Evolutionary conservation across 1,140 invertebrate species (phyloP).

Genomic region (Bradysia coprophila): DNA sequence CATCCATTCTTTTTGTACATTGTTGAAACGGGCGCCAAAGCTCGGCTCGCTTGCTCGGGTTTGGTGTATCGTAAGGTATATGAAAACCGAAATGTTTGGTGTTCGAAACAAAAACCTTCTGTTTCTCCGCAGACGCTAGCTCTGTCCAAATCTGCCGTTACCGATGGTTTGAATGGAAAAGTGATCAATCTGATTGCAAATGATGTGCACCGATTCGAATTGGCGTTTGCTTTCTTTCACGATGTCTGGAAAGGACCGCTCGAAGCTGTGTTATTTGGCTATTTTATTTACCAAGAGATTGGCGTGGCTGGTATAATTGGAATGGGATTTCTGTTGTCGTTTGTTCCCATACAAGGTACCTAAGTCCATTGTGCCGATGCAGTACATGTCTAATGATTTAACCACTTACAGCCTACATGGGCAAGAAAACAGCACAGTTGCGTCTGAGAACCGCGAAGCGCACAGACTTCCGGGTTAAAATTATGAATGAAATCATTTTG

Average conservation of each 20-base stretch:
- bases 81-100: conserved; percentile 51
- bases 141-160: conserved; percentile 44
- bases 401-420: not conserved
- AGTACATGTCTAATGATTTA: not conserved
- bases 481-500: conserved; percentile 69
- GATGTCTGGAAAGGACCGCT: conserved; percentile 55
- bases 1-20: conserved; percentile 64
- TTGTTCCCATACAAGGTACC: conserved; percentile 68
- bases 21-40: conserved; percentile 49
- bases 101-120: conserved; percentile 70
- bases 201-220: conserved; percentile 55
- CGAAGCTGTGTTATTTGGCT: conserved; percentile 54
- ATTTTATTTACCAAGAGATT: conserved; percentile 55
- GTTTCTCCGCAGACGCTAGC: conserved; percentile 59
- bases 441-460: conserved; percentile 40
- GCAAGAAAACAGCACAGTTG: conserved; percentile 29
- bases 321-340: conserved; percentile 54
- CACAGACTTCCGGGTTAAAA: conserved; percentile 62
- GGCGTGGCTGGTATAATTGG: conserved; percentile 56
- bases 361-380: conserved; percentile 32
- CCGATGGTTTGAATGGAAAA: conserved; percentile 61
- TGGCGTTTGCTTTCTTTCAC: conserved; percentile 41
- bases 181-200: conserved; percentile 80
- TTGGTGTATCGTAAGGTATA: conserved; percentile 74
- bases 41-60: conserved; percentile 58